Evolutionary conservation across 2,797 vertebrate species (phyloP), one percentile per base, ranked within the genome.

Genomic region (Sorex maritimensis): DNA sequence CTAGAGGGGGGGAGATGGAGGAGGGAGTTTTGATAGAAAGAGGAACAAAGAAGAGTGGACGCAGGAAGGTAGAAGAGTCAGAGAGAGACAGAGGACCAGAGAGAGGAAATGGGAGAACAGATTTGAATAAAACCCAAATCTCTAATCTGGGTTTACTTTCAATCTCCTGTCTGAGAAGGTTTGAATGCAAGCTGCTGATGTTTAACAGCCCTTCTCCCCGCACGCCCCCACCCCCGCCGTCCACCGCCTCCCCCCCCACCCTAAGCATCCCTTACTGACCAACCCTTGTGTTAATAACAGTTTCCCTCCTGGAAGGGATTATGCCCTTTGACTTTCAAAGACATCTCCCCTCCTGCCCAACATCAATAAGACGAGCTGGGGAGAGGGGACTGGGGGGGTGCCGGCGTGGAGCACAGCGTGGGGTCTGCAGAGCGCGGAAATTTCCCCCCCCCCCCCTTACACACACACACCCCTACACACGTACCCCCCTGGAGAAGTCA

Each of bases 81-180:
- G 15, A 0, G 15, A 0, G 0, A 41, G 75, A 58, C 61, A 13
- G 44, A 74, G 67, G 68, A 71, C 2, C 0, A 4, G 55, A 7
- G 49, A 91, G 24, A 34, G 74, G n/a, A 58, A 9, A 93, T 68
- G 61, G 23, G 46, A 67, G 94, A 89, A 69, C 61, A 73, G 83
- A 91, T 89, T 55, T 6, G 2, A 90, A 83, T 87, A 41, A 6
- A 28, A 77, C 84, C 95, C 89, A 77, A 86, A 96, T 94, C 69
- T 82, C 85, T 95, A 94, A 96, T 95, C 96, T 96, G 96, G 75
- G 95, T 95, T 95, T 89, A 94, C 88, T 82, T 96, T 93, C 92
- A 94, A 92, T 94, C 85, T 91, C 90, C 61, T 94, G 93, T 68
- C 65, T 0, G 0, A 52, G 88, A 44, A 61, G 52, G 14, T 81